These are phyloP conservation scores for Amblyjoppa fuscipennis DNA, from an alignment of 2,888 invertebrate species.

Conservation along the genomic window DNA sequence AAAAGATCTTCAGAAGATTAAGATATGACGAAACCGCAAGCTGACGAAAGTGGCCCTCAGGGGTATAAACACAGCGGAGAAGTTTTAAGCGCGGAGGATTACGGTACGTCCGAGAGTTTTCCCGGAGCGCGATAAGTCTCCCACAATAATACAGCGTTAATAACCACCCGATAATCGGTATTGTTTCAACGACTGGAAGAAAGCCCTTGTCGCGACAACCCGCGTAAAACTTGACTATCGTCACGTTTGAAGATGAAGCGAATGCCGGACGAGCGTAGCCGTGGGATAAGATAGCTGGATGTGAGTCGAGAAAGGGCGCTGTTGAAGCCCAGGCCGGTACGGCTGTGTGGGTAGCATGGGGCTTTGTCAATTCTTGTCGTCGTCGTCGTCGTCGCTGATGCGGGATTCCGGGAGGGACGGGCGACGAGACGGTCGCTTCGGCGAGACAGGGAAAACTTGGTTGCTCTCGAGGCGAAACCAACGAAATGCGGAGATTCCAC, in stretches of 20 bases:
- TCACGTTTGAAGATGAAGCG: conserved; percentile 4
- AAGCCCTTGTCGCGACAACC: conserved; percentile 19
- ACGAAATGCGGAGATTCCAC: conserved; percentile 45
- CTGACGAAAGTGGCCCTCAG: neutral
- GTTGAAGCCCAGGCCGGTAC: conserved; percentile 8
- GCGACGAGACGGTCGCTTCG: neutral
- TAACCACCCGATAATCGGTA: conserved; percentile 42
- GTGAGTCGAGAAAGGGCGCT: conserved; percentile 1
- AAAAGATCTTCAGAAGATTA: neutral
- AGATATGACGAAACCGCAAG: neutral
- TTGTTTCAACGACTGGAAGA: conserved; percentile 22
- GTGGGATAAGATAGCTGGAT: neutral
- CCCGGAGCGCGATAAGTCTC: conserved; percentile 23
- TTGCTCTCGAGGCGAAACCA: conserved; percentile 54
- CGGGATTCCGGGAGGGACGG: neutral
- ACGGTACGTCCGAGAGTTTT: conserved; percentile 8
- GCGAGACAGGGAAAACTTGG: conserved; percentile 51
- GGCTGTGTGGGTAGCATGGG: conserved; percentile 7
- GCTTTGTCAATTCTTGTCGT: conserved; percentile 63
- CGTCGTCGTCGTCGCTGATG: conserved; percentile 30
- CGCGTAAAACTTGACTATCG: conserved; percentile 35
- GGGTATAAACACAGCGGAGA: neutral
- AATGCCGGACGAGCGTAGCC: conserved; percentile 7
- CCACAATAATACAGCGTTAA: conserved; percentile 11
- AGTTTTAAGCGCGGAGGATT: conserved; percentile 11